phyloP scores from a whole-genome alignment of 1,140 invertebrate species.

The Drosophila santomea region DNA sequence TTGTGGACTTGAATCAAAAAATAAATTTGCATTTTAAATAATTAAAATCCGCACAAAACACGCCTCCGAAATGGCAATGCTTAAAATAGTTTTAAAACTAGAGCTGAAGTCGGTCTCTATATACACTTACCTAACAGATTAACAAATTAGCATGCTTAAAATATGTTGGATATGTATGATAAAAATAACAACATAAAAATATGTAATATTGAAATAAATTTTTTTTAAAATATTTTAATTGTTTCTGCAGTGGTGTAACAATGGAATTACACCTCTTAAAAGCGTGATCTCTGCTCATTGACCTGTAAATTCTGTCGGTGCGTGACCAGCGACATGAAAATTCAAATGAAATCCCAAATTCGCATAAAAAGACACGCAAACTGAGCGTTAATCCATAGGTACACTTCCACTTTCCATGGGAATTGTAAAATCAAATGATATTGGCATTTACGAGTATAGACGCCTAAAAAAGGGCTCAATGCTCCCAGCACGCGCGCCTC shows the following conservation, averaged over 20 bases:
- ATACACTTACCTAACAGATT: slow-evolving; percentile 4
- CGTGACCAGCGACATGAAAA: slow-evolving; percentile 46
- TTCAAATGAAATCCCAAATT: slow-evolving; percentile 45
- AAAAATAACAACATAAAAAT: neutral
- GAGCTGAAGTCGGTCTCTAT: neutral
- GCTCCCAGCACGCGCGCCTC: slow-evolving; percentile 38
- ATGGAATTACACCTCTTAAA: neutral
- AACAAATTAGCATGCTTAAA: neutral
- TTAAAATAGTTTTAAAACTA: neutral
- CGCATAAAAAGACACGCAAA: slow-evolving; percentile 25
- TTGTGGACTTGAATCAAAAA: slow-evolving; percentile 18
- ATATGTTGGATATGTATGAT: too few relatives aligned
- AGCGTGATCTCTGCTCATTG: slow-evolving; percentile 13
- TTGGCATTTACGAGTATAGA: slow-evolving; percentile 58
- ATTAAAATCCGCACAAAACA: slow-evolving; percentile 39
- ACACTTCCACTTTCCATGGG: slow-evolving; percentile 9
- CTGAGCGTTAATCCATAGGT: slow-evolving; percentile 11
- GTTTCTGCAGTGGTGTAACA: neutral
- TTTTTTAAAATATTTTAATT: too few relatives aligned
- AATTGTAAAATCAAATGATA: slow-evolving; percentile 57
- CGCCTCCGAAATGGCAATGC: slow-evolving; percentile 22
- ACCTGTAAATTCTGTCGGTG: slow-evolving; percentile 10
- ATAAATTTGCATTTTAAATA: slow-evolving; percentile 47
- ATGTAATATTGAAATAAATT: neutral
- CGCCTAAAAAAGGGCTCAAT: slow-evolving; percentile 35